A percentile compares a stretch with the other conserved stretches of the same genome.
These are phyloP conservation scores for Agrilus cyanescens DNA, from an alignment of 2,888 invertebrate species.

Conservation along the genomic window DNA sequence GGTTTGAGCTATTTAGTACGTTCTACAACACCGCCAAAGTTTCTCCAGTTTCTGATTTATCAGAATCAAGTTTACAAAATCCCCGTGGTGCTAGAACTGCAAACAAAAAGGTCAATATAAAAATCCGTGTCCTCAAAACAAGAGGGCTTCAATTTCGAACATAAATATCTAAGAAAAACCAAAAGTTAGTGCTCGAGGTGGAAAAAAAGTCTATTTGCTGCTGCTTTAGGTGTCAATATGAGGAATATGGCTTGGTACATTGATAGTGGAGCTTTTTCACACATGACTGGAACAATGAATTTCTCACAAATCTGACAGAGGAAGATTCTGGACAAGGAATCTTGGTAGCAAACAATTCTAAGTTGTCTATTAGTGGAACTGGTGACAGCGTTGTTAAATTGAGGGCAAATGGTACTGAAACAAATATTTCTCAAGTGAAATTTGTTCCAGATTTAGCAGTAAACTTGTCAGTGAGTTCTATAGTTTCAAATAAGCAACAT, in stretches of 20 bases:
- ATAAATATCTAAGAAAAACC: too few species aligned
- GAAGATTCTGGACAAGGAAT: too few species aligned
- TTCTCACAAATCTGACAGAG: too few species aligned
- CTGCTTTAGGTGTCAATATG: neutral
- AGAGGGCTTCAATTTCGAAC: too few species aligned
- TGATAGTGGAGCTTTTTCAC: conserved; percentile 11
- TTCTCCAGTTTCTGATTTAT: too few species aligned
- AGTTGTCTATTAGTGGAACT: conserved; percentile 3
- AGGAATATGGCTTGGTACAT: conserved; percentile 9
- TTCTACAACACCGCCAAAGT: too few species aligned
- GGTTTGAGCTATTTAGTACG: too few species aligned
- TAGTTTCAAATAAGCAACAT: conserved; percentile 15
- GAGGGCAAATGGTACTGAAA: conserved; percentile 4
- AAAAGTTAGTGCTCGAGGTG: too few species aligned
- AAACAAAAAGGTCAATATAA: neutral
- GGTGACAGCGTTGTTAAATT: conserved; percentile 7
- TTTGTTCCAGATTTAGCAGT: conserved; percentile 16
- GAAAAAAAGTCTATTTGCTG: too few species aligned
- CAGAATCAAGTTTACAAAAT: conserved; percentile 8
- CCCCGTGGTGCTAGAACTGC: conserved; percentile 11
- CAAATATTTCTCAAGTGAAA: conserved; percentile 12
- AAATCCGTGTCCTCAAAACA: conserved; percentile 6
- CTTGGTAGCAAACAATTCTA: conserved; percentile 8
- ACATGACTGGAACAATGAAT: too few species aligned
- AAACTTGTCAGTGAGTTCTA: conserved; percentile 16